Evolutionary conservation across 2,113 vertebrate species (phyloP).

Genomic region (Zosterops hypoxanthus): DNA sequence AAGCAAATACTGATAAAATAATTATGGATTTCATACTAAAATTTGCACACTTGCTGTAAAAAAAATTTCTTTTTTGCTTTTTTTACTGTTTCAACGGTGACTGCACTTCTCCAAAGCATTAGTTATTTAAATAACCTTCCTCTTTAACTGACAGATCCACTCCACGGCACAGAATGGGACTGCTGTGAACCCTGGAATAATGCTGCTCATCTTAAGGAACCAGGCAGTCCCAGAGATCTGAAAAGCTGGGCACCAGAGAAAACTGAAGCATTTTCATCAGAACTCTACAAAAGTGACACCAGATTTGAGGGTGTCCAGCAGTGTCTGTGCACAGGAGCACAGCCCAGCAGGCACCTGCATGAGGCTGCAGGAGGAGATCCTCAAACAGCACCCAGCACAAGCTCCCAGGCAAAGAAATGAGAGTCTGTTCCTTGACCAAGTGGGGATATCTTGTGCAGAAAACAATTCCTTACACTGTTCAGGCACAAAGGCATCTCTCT

Average conservation of each 20-base stretch:
- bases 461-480: background rate
- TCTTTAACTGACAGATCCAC: background rate
- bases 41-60: background rate
- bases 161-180: background rate
- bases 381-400: background rate
- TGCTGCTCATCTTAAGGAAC: background rate
- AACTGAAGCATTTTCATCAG: fast-evolving
- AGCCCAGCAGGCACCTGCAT: background rate
- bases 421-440: background rate
- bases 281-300: background rate
- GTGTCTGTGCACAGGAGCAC: fast-evolving
- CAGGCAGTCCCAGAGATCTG: background rate
- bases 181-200: background rate
- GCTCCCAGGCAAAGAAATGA: background rate
- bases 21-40: background rate
- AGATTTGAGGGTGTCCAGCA: background rate
- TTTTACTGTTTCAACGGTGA: background rate
- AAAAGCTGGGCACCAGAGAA: background rate
- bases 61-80: background rate
- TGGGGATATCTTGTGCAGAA: background rate
- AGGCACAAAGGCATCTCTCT: background rate
- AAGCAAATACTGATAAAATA: slow-evolving; percentile 8
- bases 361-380: background rate
- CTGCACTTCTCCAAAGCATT: background rate
- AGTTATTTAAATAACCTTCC: background rate